Evolutionary conservation across 2,888 invertebrate species (phyloP).

Genomic region (Mesochorus sp.): DNA sequence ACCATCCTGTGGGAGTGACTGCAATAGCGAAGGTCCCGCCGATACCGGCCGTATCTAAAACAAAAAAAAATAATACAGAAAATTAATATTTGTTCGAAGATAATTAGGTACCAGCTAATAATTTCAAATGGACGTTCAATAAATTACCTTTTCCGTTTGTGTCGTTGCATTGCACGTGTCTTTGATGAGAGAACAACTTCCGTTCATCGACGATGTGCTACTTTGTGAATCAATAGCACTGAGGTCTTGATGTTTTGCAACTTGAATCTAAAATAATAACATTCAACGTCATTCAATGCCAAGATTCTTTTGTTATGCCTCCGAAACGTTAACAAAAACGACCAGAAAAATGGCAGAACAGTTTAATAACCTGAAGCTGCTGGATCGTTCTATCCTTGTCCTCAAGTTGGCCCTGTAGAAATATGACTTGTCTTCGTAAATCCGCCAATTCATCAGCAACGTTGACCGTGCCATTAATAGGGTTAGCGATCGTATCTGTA

Average conservation of each 20-base stretch:
- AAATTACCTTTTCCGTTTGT: slow-evolving; percentile 91
- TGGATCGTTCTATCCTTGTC: slow-evolving; percentile 93
- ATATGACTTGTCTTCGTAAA: slow-evolving; percentile 91
- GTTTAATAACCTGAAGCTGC: slow-evolving; percentile 85
- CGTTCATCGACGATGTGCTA: slow-evolving; percentile 77
- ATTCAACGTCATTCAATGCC: neutral
- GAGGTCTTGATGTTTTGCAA: slow-evolving; percentile 76
- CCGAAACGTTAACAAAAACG: neutral
- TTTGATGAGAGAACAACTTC: slow-evolving; percentile 81
- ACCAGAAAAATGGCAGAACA: neutral
- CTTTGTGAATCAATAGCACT: slow-evolving; percentile 71
- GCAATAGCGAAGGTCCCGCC: slow-evolving; percentile 84
- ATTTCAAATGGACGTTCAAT: too few species aligned
- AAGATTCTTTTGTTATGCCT: neutral
- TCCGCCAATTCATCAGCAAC: slow-evolving; percentile 87
- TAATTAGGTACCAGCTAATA: too few species aligned
- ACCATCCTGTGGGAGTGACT: slow-evolving; percentile 83
- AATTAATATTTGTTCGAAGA: too few species aligned
- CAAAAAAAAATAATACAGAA: slow-evolving; percentile 45
- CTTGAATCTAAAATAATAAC: slow-evolving; percentile 71
- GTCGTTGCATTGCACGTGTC: slow-evolving; percentile 91
- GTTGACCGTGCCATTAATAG: slow-evolving; percentile 73
- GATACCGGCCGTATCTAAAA: slow-evolving; percentile 84
- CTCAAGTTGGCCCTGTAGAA: slow-evolving; percentile 93
- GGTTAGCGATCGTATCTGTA: slow-evolving; percentile 83